phyloP scores from a whole-genome alignment of 1,140 invertebrate species.

The Cylas formicarius region DNA sequence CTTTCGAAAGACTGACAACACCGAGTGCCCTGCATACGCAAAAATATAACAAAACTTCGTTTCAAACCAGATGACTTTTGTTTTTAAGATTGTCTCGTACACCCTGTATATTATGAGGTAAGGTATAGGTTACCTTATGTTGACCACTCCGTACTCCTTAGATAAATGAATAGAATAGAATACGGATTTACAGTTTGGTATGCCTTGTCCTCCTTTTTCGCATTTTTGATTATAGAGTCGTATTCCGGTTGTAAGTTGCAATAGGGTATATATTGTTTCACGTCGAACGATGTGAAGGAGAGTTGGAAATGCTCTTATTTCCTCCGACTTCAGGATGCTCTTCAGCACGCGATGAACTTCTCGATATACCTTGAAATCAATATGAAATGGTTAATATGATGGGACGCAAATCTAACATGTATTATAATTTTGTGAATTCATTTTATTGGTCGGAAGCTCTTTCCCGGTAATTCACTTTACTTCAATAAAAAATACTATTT shows the following conservation, averaged over 20 bases:
- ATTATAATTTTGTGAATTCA: no score
- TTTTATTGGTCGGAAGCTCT: no score
- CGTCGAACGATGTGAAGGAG: conserved; percentile 9
- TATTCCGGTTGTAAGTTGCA: conserved; percentile 11
- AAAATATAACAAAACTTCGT: no score
- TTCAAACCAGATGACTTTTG: no score
- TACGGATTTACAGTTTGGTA: conserved; percentile 9
- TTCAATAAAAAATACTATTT: no score
- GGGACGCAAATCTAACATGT: neutral
- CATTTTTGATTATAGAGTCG: conserved; percentile 14
- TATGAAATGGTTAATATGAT: neutral
- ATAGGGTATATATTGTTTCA: conserved; percentile 5
- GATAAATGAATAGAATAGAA: neutral
- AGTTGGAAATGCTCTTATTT: conserved; percentile 14
- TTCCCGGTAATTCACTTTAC: no score
- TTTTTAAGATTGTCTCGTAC: no score
- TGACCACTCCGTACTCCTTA: no score
- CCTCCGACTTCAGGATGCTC: conserved; percentile 9
- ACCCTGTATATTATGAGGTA: no score
- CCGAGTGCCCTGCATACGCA: no score
- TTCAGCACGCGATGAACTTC: conserved; percentile 10
- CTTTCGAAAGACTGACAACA: no score
- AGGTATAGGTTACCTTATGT: no score
- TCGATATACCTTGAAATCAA: conserved; percentile 12
- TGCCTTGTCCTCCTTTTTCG: conserved; percentile 14